Evolutionary conservation across 2,113 vertebrate genomes (phyloP).

Genomic region (Gasterosteus nipponicus): DNA sequence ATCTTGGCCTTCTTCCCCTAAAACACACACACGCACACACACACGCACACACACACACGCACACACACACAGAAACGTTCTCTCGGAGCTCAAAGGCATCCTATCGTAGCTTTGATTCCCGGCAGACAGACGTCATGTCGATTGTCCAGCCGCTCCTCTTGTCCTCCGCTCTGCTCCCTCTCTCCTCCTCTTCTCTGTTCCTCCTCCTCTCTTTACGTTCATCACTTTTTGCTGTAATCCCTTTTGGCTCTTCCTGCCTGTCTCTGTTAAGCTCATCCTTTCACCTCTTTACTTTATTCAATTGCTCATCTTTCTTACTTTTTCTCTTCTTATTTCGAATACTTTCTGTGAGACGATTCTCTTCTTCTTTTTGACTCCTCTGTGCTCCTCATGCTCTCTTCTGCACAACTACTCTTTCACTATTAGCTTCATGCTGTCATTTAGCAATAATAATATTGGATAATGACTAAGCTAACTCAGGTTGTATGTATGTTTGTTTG

Average conservation of each 20-base stretch:
- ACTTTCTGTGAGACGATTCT: constrained; percentile 9
- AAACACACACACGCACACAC: not conserved
- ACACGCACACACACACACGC: not conserved
- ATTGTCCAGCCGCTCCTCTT: constrained; percentile 12
- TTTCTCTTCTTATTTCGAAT: not conserved
- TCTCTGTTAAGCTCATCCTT: not conserved
- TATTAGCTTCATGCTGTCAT: not conserved
- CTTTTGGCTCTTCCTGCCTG: not conserved
- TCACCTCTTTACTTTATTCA: not conserved
- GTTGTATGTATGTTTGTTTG: not conserved
- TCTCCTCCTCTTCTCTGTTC: constrained; percentile 32
- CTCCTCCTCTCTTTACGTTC: not conserved
- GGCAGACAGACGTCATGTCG: constrained; percentile 35
- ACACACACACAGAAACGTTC: constrained; percentile 1
- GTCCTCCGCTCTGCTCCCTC: not conserved
- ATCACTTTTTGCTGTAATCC: constrained; percentile 8
- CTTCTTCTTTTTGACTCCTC: not conserved
- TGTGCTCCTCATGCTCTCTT: constrained; percentile 1
- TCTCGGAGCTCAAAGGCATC: constrained; percentile 52
- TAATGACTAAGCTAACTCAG: not conserved
- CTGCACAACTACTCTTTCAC: not conserved
- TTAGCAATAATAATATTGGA: too few relatives aligned
- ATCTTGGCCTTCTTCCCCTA: not conserved
- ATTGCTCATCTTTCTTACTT: not conserved
- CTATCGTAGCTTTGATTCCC: constrained; percentile 53